Conservation (phyloP, 2,888 invertebrate species). For the Peribatodes rhomboidaria region DNA sequence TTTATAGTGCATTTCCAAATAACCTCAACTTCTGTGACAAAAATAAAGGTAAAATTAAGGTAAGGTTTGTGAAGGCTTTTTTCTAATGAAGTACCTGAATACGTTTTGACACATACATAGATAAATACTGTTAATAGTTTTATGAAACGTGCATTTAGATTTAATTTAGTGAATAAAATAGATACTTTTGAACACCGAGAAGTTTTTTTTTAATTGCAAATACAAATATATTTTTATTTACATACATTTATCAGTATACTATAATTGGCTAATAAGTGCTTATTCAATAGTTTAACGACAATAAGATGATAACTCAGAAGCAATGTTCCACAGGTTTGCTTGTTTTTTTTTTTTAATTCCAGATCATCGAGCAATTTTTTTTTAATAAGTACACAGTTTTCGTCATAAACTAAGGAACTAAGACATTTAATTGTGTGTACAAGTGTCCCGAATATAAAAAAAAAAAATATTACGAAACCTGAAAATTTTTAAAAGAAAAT, state of each 20-base stretch:
- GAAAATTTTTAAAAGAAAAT: neutral
- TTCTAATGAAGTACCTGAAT: neutral
- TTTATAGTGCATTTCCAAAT: conserved; percentile 1
- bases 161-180: conserved; percentile 1
- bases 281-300: conserved; percentile 18
- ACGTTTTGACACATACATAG: neutral
- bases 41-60: neutral
- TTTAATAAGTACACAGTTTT: no score
- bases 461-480: neutral
- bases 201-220: conserved; percentile 3
- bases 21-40: neutral
- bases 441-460: no score
- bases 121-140: neutral
- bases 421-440: neutral
- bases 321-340: neutral
- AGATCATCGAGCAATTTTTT: neutral
- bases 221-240: conserved; percentile 10
- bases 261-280: conserved; percentile 21
- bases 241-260: conserved; percentile 11
- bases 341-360: neutral
- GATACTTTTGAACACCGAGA: conserved; percentile 4
- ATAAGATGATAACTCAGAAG: conserved; percentile 1
- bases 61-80: neutral
- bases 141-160: conserved; percentile 4
- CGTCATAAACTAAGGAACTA: neutral